Percentiles rank a stretch among this genome's conserved stretches.
These are phyloP conservation scores for Acrocephalus kingi DNA, from an alignment of 2,113 vertebrate species.

Conservation along the genomic window DNA sequence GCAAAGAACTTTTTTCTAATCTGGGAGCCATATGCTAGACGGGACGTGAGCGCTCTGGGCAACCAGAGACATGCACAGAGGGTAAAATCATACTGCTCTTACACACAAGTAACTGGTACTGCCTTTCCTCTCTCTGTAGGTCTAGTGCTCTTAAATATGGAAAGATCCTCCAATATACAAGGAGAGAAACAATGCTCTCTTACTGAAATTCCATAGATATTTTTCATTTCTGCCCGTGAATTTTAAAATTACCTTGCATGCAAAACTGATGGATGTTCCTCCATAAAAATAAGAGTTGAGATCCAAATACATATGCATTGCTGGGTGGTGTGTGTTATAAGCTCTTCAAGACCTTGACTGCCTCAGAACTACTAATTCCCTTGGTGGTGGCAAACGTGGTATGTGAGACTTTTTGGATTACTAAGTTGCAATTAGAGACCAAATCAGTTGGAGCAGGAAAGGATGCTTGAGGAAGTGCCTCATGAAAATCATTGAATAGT, in stretches of 20 bases:
- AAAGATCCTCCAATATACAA: not conserved
- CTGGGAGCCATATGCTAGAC: slow-evolving; percentile 3
- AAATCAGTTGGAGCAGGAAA: not conserved
- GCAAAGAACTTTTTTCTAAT: not conserved
- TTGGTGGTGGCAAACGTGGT: not conserved
- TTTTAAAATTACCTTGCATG: not conserved
- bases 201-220: not conserved
- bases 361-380: not conserved
- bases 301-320: not conserved
- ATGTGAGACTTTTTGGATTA: not conserved
- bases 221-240: not conserved
- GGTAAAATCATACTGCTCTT: not conserved
- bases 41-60: not conserved
- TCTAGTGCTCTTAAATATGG: not conserved
- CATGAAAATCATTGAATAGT: not conserved
- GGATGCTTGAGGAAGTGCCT: not conserved
- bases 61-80: not conserved
- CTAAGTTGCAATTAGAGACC: not conserved
- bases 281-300: not conserved
- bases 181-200: not conserved
- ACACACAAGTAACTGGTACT: not conserved
- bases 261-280: not conserved
- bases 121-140: not conserved
- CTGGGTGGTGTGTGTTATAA: not conserved
- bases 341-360: not conserved